phyloP scores from a whole-genome alignment of 1,140 invertebrate species.

The Prorops nasuta region DNA sequence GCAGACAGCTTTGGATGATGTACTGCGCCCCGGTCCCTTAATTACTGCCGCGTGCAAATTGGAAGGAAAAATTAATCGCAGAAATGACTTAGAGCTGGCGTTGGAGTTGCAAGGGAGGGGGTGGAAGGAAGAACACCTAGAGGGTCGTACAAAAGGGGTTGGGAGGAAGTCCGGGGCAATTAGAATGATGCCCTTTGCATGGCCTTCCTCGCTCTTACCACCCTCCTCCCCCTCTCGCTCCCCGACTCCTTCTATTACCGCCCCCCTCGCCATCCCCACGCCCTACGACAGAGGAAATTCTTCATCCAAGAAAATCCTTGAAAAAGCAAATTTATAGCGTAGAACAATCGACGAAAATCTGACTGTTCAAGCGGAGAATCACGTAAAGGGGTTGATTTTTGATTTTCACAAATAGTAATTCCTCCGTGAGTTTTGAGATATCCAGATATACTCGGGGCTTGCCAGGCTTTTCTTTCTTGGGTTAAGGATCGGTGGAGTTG shows the following conservation, averaged over 20 bases:
- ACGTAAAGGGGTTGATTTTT: too few species aligned
- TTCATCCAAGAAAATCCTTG: neutral
- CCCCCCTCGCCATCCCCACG: constrained; percentile 1
- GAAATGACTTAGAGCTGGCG: constrained; percentile 57
- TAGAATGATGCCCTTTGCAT: constrained; percentile 58
- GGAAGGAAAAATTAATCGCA: constrained; percentile 61
- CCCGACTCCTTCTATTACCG: constrained; percentile 12
- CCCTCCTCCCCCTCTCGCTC: constrained; percentile 7
- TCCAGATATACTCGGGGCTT: too few species aligned
- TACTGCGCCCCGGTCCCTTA: constrained; percentile 54
- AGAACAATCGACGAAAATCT: too few species aligned
- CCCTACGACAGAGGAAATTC: neutral
- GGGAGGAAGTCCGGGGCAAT: constrained; percentile 58
- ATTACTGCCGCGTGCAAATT: constrained; percentile 60
- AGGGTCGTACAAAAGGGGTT: constrained; percentile 52
- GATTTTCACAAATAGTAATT: too few species aligned
- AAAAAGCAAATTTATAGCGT: too few species aligned
- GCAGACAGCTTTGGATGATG: too few species aligned
- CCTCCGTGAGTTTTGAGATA: too few species aligned
- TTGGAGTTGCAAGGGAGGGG: constrained; percentile 24
- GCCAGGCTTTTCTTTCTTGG: too few species aligned
- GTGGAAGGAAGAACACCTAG: constrained; percentile 44
- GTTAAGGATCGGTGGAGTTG: too few species aligned
- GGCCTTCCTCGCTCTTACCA: constrained; percentile 38
- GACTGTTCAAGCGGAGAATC: too few species aligned